phyloP scores from a whole-genome alignment of 2,888 invertebrate genomes.

The Salpingus planirostris region DNA sequence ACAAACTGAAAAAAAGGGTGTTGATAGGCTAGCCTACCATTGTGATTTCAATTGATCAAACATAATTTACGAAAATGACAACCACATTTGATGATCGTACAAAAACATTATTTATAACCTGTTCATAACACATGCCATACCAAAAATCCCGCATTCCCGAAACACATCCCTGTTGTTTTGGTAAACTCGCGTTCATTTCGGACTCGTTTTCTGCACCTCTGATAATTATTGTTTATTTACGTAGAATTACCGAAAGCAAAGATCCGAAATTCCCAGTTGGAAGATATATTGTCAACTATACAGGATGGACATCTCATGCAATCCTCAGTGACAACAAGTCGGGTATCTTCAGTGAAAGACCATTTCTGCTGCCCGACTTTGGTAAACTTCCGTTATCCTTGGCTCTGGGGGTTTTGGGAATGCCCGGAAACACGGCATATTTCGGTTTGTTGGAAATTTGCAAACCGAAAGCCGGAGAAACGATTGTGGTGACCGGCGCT shows the following conservation, averaged over 20 bases:
- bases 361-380: conserved; percentile 49
- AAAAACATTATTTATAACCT: too few species aligned
- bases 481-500: conserved; percentile 62
- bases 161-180: too few species aligned
- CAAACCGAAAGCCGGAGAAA: conserved; percentile 61
- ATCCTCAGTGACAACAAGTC: conserved; percentile 38
- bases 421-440: conserved; percentile 69
- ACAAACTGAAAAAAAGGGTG: too few species aligned
- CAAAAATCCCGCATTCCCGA: too few species aligned
- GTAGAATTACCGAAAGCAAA: conserved; percentile 59
- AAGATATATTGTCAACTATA: conserved; percentile 50
- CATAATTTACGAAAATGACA: too few species aligned
- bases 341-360: conserved; percentile 42
- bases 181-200: too few species aligned
- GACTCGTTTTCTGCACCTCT: too few species aligned
- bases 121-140: too few species aligned
- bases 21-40: too few species aligned
- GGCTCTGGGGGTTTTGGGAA: conserved; percentile 59
- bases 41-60: too few species aligned
- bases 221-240: too few species aligned
- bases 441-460: conserved; percentile 67
- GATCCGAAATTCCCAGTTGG: conserved; percentile 57
- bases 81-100: too few species aligned
- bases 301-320: conserved; percentile 62
- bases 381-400: conserved; percentile 48